phyloP scores from a whole-genome alignment of 2,113 vertebrate genomes.

The Tympanuchus pallidicinctus region DNA sequence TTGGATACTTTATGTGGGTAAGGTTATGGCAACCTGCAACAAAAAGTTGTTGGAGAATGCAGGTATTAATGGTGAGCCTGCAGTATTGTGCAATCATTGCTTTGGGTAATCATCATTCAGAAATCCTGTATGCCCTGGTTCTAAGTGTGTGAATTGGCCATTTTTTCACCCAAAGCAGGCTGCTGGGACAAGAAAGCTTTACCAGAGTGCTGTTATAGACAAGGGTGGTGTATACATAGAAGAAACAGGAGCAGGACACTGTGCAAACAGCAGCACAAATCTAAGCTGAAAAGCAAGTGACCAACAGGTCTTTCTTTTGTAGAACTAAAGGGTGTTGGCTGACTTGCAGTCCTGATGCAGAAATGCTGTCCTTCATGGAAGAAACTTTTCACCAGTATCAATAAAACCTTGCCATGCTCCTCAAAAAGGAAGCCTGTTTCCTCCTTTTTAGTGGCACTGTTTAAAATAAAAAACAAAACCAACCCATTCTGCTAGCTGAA shows the following conservation, averaged over 20 bases:
- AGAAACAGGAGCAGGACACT: accelerated
- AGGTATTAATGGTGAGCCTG: neutral
- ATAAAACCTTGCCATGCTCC: neutral
- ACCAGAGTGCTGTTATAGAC: neutral
- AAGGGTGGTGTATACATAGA: neutral
- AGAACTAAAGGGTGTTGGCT: neutral
- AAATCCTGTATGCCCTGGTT: neutral
- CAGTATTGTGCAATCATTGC: neutral
- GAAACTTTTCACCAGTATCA: neutral
- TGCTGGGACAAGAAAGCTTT: neutral
- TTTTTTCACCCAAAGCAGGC: accelerated
- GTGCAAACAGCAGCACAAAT: neutral
- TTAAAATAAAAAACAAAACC: neutral
- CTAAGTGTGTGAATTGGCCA: neutral
- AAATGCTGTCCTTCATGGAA: slow-evolving; percentile 23
- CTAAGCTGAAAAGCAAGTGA: neutral
- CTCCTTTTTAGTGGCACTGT: neutral
- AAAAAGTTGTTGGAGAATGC: neutral
- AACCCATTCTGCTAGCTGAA: neutral
- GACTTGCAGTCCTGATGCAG: neutral
- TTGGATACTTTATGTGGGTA: neutral
- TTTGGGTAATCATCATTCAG: neutral
- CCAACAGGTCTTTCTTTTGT: neutral
- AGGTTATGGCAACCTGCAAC: neutral
- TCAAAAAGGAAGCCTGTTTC: neutral